Percentiles rank a stretch among this genome's conserved stretches.
Evolutionary conservation across 2,797 vertebrate species (phyloP).

Genomic region (Lerista edwardsae): DNA sequence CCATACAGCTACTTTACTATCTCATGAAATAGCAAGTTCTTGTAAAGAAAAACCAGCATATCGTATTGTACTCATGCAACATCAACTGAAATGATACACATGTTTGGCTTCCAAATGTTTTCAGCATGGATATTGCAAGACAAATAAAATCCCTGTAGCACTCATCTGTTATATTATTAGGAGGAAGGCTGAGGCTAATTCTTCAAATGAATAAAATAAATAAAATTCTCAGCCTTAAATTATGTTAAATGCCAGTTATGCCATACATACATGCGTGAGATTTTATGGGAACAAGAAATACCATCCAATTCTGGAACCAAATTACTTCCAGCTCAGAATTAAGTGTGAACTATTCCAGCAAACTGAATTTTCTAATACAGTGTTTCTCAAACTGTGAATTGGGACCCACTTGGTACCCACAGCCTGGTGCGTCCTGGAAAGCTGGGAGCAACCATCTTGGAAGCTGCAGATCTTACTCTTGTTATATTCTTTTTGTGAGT

Average conservation of each 20-base stretch:
- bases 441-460: too few species aligned
- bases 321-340: background rate
- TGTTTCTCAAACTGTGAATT: too few species aligned
- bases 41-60: too few species aligned
- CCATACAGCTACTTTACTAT: too few species aligned
- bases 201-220: too few species aligned
- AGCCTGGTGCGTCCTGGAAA: too few species aligned
- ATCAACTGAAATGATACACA: background rate
- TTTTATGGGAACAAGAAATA: background rate
- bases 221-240: background rate
- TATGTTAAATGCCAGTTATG: background rate
- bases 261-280: background rate
- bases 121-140: background rate
- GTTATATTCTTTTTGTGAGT: too few species aligned
- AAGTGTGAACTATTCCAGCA: background rate
- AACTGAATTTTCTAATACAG: background rate
- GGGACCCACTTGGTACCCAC: too few species aligned
- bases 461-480: too few species aligned
- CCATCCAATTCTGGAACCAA: background rate
- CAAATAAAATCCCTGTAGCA: background rate
- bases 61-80: background rate
- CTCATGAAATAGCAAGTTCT: too few species aligned
- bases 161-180: background rate
- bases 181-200: background rate
- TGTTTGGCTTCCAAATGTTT: background rate